Percentiles rank a stretch among this genome's conserved stretches.
Evolutionary conservation across 2,888 invertebrate genomes (phyloP).

Genomic region (Eupithecia tripunctaria): DNA sequence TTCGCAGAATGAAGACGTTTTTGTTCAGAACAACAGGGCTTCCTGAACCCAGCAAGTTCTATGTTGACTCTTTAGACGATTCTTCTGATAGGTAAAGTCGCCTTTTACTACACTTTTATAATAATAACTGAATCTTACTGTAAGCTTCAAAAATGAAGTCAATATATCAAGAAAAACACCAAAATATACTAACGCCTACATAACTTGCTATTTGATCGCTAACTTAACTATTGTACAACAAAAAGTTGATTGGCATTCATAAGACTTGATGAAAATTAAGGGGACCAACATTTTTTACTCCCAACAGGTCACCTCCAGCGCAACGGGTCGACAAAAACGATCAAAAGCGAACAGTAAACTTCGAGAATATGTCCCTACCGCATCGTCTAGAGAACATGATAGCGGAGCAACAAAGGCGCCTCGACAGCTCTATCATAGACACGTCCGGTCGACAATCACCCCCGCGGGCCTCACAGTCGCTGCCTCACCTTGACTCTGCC

Average conservation of each 20-base stretch:
- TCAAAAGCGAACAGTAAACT: slow-evolving; percentile 67
- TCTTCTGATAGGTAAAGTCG: slow-evolving; percentile 59
- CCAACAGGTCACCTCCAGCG: slow-evolving; percentile 55
- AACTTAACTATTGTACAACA: background rate
- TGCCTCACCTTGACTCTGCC: slow-evolving; percentile 62
- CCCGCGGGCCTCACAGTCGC: slow-evolving; percentile 62
- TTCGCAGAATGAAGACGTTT: slow-evolving; percentile 41
- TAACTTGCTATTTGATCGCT: background rate
- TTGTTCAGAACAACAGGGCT: slow-evolving; percentile 35
- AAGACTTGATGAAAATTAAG: background rate
- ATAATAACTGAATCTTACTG: background rate
- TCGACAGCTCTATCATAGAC: slow-evolving; percentile 65
- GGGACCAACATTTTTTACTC: background rate
- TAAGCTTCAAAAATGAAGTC: background rate
- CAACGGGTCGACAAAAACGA: slow-evolving; percentile 60
- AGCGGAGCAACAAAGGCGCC: slow-evolving; percentile 63
- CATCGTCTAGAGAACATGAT: slow-evolving; percentile 68
- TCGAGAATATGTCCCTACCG: slow-evolving; percentile 66
- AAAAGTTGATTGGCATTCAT: background rate
- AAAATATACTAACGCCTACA: background rate
- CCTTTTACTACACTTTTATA: background rate
- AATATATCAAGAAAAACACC: no score
- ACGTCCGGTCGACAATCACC: slow-evolving; percentile 61
- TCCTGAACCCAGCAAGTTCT: slow-evolving; percentile 49
- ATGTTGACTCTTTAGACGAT: slow-evolving; percentile 55